Percentiles rank a stretch among this genome's conserved stretches.
These are phyloP conservation scores for Crenuchus spilurus DNA, from an alignment of 2,797 vertebrate genomes.

Conservation along the genomic window DNA sequence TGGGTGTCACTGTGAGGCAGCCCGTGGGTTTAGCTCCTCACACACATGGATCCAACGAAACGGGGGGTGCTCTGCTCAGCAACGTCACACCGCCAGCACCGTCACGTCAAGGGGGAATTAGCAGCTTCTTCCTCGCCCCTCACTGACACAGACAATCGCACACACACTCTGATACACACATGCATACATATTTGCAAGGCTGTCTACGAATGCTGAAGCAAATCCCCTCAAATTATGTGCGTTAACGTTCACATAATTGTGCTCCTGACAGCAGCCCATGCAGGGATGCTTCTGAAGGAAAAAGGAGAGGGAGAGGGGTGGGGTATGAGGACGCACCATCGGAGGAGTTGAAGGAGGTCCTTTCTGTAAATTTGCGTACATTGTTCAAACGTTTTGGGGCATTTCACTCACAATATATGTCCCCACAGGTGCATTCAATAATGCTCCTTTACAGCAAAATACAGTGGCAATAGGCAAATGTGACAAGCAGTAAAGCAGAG, in stretches of 20 bases:
- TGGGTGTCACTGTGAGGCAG: conserved; percentile 43
- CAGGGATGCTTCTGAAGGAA: conserved; percentile 55
- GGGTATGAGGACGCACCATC: conserved; percentile 38
- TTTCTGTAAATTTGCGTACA: background rate
- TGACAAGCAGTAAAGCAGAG: background rate
- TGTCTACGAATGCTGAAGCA: conserved; percentile 59
- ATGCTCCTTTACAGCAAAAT: background rate
- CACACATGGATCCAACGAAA: conserved; percentile 31
- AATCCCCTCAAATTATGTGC: conserved; percentile 52
- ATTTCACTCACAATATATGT: too few species aligned
- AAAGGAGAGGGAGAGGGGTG: conserved; percentile 53
- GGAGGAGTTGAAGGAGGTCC: background rate
- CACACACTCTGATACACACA: background rate
- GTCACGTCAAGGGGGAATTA: conserved; percentile 47
- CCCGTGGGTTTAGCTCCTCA: conserved; percentile 44
- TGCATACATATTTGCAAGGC: conserved; percentile 55
- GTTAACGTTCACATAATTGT: conserved; percentile 60
- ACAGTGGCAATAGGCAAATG: background rate
- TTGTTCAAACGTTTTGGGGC: background rate
- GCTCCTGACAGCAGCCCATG: conserved; percentile 54
- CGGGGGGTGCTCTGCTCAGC: conserved; percentile 46
- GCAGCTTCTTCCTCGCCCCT: conserved; percentile 38
- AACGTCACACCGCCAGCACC: conserved; percentile 52
- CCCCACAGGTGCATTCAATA: background rate
- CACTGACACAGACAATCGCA: background rate